Percentiles rank a stretch among this genome's conserved stretches.
phyloP scores from a whole-genome alignment of 53 echinoderm and acorn worm species.

The Patiria pectinifera region DNA sequence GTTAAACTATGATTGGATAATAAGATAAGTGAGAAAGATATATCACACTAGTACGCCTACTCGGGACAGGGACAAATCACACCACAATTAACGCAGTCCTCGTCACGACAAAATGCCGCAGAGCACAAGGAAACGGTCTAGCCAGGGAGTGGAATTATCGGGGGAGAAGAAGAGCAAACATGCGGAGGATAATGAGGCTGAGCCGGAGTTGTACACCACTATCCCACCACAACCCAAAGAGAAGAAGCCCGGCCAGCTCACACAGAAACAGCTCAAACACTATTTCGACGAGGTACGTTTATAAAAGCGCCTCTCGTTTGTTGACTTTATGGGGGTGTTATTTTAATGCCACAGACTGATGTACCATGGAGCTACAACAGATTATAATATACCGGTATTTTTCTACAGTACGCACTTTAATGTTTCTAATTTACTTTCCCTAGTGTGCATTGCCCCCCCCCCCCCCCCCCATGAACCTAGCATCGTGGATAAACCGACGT shows the following conservation, averaged over 20 bases:
- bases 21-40: no score
- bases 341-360: no score
- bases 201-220: slow-evolving; percentile 65
- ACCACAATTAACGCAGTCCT: not conserved
- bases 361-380: no score
- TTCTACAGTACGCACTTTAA: no score
- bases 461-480: no score
- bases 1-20: no score
- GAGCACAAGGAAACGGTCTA: slow-evolving; percentile 7
- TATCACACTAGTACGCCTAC: not conserved
- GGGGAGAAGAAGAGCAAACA: slow-evolving; percentile 48
- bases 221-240: slow-evolving; percentile 71
- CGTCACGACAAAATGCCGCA: not conserved
- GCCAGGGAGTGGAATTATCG: not conserved
- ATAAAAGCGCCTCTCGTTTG: not conserved
- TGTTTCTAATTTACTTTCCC: no score
- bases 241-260: slow-evolving; percentile 76
- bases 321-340: not conserved
- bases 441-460: no score
- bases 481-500: no score
- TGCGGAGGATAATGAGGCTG: slow-evolving; percentile 23
- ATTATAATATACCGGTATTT: no score
- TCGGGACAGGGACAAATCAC: not conserved
- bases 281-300: slow-evolving; percentile 74
- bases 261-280: slow-evolving; percentile 58